These are phyloP conservation scores for Caenorhabditis elegans DNA, from an alignment of 1,140 invertebrate species.

Conservation along the genomic window WBcel235 BX284604.4:14554501-14555000, in stretches of 20 bases:
- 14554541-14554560: no score
- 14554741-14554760: background rate
- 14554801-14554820: background rate
- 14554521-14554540: no score
- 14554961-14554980: no score
- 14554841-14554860: background rate
- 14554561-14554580: no score
- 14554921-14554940: no score
- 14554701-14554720: background rate
- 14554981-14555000: no score
- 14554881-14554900: no score
- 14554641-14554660: background rate
- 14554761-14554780: slow-evolving; percentile 5
- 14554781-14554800: background rate
- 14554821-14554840: slow-evolving; percentile 22
- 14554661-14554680: slow-evolving; percentile 25
- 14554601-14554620: no score
- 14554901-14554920: no score
- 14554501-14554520: no score
- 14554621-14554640: background rate
- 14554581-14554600: no score
- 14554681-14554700: background rate
- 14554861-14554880: background rate
- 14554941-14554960: no score
- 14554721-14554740: background rate